Evolutionary conservation across 2,113 vertebrate genomes (phyloP).

Genomic region (Platysteira castanea): DNA sequence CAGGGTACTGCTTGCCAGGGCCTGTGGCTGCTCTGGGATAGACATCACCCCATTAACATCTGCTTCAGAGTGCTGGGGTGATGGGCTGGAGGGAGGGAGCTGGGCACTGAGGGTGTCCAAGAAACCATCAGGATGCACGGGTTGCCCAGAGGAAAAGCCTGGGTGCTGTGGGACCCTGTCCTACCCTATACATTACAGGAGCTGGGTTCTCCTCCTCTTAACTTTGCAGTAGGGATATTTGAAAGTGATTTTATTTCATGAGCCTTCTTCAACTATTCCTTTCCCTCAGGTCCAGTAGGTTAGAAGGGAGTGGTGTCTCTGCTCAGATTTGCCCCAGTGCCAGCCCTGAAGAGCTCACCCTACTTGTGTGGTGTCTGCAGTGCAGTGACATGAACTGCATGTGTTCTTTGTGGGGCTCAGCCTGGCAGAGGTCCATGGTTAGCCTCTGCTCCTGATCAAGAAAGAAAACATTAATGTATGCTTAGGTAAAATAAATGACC

Average conservation of each 20-base stretch:
- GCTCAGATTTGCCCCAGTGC: neutral
- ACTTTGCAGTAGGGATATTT: neutral
- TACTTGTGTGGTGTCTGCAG: neutral
- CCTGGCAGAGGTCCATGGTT: neutral
- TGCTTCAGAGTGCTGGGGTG: neutral
- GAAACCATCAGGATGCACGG: neutral
- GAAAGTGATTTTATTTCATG: neutral
- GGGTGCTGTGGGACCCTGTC: neutral
- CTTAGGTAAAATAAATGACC: neutral
- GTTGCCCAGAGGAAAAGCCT: neutral
- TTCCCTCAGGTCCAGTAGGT: neutral
- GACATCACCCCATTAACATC: too few species aligned
- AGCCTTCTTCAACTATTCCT: neutral
- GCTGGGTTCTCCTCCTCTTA: neutral
- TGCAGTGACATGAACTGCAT: fast-evolving
- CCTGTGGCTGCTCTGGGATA: too few species aligned
- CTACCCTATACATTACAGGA: neutral
- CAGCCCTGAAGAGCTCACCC: neutral
- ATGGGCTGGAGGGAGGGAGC: neutral
- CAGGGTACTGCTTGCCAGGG: neutral
- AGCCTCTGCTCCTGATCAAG: neutral
- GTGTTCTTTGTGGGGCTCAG: neutral
- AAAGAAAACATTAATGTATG: neutral
- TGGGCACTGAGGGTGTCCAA: neutral
- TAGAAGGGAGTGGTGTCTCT: neutral